A percentile compares a stretch with the other conserved stretches of the same genome.
These are phyloP conservation scores for Mesorhabditis sp. DNA, from an alignment of 2,888 invertebrate species.

Conservation along the genomic window DNA sequence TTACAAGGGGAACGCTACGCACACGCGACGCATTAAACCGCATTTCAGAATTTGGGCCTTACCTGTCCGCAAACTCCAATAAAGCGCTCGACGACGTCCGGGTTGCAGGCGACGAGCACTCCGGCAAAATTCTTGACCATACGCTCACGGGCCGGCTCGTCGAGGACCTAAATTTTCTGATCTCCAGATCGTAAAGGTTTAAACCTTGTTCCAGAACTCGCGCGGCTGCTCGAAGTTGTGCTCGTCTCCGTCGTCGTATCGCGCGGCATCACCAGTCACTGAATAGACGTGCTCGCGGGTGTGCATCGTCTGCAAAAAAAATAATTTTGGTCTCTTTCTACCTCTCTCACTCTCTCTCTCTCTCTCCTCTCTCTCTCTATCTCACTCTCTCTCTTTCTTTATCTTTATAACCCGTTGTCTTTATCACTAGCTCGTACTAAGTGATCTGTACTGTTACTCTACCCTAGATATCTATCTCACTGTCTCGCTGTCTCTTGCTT, in stretches of 20 bases:
- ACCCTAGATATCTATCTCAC: too few species aligned
- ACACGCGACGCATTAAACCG: neutral
- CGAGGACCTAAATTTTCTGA: conserved; percentile 63
- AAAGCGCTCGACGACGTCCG: conserved; percentile 78
- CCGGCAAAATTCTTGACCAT: conserved; percentile 77
- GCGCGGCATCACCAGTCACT: conserved; percentile 74
- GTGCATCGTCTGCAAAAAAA: neutral
- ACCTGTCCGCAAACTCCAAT: neutral
- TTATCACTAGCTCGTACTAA: too few species aligned
- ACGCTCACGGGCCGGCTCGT: conserved; percentile 71
- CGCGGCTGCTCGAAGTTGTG: conserved; percentile 84
- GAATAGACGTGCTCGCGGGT: neutral
- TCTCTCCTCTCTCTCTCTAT: too few species aligned
- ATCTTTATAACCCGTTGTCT: too few species aligned
- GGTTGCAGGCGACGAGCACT: conserved; percentile 75
- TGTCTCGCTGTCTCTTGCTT: too few species aligned
- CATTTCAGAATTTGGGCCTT: too few species aligned
- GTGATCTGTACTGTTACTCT: too few species aligned
- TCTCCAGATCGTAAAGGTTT: neutral
- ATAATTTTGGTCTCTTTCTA: neutral
- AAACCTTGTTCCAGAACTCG: conserved; percentile 74
- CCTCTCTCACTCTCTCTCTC: too few species aligned
- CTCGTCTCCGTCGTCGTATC: conserved; percentile 73
- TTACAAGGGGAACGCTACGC: too few species aligned
- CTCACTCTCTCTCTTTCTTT: too few species aligned